phyloP scores from a whole-genome alignment of 1,140 invertebrate genomes.

The Drosophila sturtevanti region DNA sequence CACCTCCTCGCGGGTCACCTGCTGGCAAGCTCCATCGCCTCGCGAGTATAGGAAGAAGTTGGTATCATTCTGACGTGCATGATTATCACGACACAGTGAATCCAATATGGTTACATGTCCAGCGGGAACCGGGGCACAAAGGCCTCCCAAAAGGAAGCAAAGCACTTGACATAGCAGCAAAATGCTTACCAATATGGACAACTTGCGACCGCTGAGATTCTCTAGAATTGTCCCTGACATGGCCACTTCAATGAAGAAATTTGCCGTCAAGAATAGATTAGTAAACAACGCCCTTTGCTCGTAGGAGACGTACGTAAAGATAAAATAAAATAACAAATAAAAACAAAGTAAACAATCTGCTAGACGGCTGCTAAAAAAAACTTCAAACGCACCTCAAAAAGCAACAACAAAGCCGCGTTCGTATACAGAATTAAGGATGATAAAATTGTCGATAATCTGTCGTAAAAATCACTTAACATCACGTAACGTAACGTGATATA shows the following conservation, averaged over 20 bases:
- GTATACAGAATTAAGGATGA: slow-evolving; percentile 56
- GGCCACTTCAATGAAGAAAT: not conserved
- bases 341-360: slow-evolving; percentile 61
- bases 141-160: slow-evolving; percentile 95
- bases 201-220: slow-evolving; percentile 95
- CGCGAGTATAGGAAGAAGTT: slow-evolving; percentile 89
- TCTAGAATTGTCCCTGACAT: slow-evolving; percentile 98
- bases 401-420: slow-evolving; percentile 59
- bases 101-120: slow-evolving; percentile 90
- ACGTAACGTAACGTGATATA: not conserved
- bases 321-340: too few relatives aligned
- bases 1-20: slow-evolving; percentile 84
- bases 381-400: slow-evolving; percentile 52
- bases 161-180: slow-evolving; percentile 91
- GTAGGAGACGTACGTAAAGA: not conserved
- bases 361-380: slow-evolving; percentile 49
- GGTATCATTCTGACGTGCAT: slow-evolving; percentile 85
- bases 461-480: not conserved
- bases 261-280: not conserved
- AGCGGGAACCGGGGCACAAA: slow-evolving; percentile 92
- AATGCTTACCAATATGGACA: slow-evolving; percentile 90
- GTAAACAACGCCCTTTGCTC: not conserved
- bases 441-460: not conserved
- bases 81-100: slow-evolving; percentile 91
- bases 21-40: slow-evolving; percentile 86